phyloP scores from a whole-genome alignment of 2,888 invertebrate species.

The Holacanthella duospinosa region DNA sequence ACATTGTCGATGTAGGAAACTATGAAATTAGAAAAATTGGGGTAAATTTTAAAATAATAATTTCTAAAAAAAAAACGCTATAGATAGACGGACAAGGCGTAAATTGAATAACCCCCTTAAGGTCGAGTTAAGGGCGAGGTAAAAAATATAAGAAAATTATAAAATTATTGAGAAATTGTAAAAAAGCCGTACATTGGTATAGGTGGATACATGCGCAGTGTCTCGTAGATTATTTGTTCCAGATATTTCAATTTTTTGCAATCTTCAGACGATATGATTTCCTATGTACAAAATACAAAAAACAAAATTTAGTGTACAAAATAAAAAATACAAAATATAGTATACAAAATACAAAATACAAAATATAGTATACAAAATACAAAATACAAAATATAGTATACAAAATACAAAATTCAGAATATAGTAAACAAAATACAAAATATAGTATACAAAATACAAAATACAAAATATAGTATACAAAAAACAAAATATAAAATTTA shows the following conservation, averaged over 20 bases:
- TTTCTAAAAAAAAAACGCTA: not conserved
- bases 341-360: too few relatives aligned
- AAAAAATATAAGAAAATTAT: conserved; percentile 1
- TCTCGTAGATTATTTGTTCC: conserved; percentile 35
- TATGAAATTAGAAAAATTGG: conserved; percentile 11
- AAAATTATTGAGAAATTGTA: conserved; percentile 3
- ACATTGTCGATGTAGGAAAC: conserved; percentile 35
- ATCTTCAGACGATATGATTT: conserved; percentile 32
- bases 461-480: not conserved
- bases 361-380: not conserved
- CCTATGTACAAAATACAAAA: conserved; percentile 11
- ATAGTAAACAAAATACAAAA: not conserved
- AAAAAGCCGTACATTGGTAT: conserved; percentile 31
- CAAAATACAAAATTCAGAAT: too few relatives aligned
- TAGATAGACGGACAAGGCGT: too few relatives aligned
- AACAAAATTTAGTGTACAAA: not conserved
- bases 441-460: too few relatives aligned
- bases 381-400: too few relatives aligned
- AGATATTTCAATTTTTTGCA: conserved; percentile 29
- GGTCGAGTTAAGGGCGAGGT: not conserved
- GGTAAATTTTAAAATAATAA: not conserved
- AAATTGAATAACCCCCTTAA: not conserved
- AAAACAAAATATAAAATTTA: not conserved
- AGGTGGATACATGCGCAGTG: conserved; percentile 33
- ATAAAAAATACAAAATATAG: too few relatives aligned